Conservation (phyloP, 2,797 vertebrate species). For the Sylvilagus floridanus region DNA sequence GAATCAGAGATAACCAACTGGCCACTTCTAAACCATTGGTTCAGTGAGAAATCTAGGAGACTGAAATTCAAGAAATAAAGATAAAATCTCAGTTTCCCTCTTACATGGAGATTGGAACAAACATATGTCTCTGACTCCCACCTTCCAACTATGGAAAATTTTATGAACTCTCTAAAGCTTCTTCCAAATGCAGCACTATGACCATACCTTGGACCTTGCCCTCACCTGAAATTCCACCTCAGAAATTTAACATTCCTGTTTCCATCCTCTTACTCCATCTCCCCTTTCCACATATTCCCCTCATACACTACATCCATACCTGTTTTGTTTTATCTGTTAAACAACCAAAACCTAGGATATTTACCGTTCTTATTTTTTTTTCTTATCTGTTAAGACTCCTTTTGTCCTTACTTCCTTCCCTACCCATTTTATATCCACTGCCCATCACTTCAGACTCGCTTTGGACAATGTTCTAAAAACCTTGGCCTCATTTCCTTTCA, state of each 20-base stretch:
- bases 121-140: background rate
- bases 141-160: background rate
- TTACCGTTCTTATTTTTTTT: background rate
- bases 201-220: background rate
- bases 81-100: background rate
- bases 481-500: background rate
- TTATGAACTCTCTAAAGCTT: background rate
- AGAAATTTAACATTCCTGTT: background rate
- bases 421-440: background rate
- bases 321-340: background rate
- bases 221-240: background rate
- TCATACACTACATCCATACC: background rate
- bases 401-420: background rate
- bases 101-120: background rate
- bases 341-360: background rate
- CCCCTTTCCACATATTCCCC: background rate
- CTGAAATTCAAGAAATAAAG: background rate
- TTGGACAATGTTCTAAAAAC: background rate
- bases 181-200: background rate
- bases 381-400: conserved; percentile 20
- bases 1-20: background rate
- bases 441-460: background rate
- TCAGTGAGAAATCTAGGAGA: background rate
- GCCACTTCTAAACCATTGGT: background rate
- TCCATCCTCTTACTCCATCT: background rate